Base-by-base conservation (phyloP, 2,888 invertebrate genomes). In the Zaprionus obscuricornis region DNA sequence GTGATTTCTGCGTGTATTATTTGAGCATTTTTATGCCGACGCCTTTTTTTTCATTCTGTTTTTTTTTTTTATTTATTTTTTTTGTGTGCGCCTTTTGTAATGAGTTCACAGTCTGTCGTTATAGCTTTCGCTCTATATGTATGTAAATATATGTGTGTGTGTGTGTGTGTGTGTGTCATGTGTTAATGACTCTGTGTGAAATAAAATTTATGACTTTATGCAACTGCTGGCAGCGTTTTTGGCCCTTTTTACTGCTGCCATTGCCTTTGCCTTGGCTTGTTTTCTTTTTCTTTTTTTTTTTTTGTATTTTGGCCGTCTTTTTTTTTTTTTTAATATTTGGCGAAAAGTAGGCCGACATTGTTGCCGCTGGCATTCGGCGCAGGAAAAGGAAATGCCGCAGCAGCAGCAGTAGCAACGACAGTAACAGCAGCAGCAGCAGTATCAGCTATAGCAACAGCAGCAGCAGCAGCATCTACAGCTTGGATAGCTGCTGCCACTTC, bases 161-260 rank as follows among this genome's bases (percentile, higher is more conserved):
- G 43, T 42, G 46, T 52, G 43, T 56, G 60, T 51, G 63, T 65
- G 54, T 72, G 77, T 84, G 82, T 82, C 81, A 84, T 75, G 81
- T 81, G 81, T 81, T 81, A 81, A 81, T 81, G 81, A 81, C 85
- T 84, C 82, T 84, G 75, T 81, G 81, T 64, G 84, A 84, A 81
- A 81, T 81, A 78, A 84, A 84, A 81, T 81, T 81, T 81, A 81
- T 84, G 81, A 84, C 81, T 81, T 83, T 81, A 84, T 84, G 82
- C 84, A 81, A 82, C 82, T 81, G 84, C 71, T 76, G 77, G 66
- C 74, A 69, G 62, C 45, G 57, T 31, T n/a, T n/a, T 69, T 63
- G 69, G 56, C 56, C 51, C 60, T 54, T 70, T 45, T 56, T 52
- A n/a, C 39, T 39, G 55, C 37, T 29, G 36, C 45, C 46, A 1